Percentiles rank a stretch among this genome's conserved stretches.
Evolutionary conservation across 1,140 invertebrate species (phyloP).

Genomic region (Heliconius nattereri): DNA sequence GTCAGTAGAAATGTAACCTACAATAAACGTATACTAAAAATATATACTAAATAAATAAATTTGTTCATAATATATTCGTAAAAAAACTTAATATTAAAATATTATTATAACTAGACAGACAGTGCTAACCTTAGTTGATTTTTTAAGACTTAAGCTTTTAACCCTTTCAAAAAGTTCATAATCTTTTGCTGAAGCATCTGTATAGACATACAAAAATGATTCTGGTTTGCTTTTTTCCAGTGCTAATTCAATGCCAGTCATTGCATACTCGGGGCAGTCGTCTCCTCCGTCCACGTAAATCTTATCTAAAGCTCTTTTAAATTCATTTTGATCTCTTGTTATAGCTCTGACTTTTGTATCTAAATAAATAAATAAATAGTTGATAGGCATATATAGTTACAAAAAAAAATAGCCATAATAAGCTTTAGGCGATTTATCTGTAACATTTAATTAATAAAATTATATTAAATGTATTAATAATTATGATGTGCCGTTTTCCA

Average conservation of each 20-base stretch:
- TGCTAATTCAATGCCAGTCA: conserved; percentile 83
- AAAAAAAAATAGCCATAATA: too few species aligned
- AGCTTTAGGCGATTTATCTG: too few species aligned
- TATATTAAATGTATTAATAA: too few species aligned
- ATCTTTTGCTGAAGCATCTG: conserved; percentile 83
- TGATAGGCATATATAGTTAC: neutral
- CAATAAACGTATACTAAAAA: conserved; percentile 21
- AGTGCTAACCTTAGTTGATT: conserved; percentile 54
- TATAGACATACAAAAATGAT: conserved; percentile 86
- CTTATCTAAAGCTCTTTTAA: conserved; percentile 67
- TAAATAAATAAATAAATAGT: conserved; percentile 32
- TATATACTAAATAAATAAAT: neutral
- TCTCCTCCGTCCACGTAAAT: conserved; percentile 82
- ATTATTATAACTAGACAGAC: neutral
- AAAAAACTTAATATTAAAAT: neutral
- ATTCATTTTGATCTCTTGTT: conserved; percentile 49
- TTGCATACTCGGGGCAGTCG: conserved; percentile 85
- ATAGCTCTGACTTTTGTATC: conserved; percentile 30
- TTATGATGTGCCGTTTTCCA: too few species aligned
- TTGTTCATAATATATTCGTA: neutral
- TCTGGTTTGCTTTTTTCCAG: conserved; percentile 81
- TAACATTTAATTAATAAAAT: too few species aligned
- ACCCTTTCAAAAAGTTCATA: conserved; percentile 38
- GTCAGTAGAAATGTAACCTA: conserved; percentile 60
- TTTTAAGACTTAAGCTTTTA: conserved; percentile 47